Evolutionary conservation across 2,888 invertebrate genomes (phyloP), one percentile per base, ranked within the genome.

Genomic region (Colletes collaris): DNA sequence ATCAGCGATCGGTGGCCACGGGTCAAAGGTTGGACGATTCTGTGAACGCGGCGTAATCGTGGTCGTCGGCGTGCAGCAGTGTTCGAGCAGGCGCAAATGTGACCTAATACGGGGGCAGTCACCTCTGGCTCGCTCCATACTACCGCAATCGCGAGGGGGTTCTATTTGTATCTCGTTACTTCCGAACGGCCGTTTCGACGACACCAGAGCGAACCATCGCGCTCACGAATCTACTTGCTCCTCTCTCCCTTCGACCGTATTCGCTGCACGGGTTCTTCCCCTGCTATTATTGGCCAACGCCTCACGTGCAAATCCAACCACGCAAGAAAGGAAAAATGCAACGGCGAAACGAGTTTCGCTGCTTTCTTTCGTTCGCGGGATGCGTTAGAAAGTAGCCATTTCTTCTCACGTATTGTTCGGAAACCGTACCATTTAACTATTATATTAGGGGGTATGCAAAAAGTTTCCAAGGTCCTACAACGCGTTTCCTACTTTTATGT

Each of bases 61-160:
- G 59, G 27, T 76, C 72, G 68, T 56, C 59, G 67, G 53, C 81
- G 66, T 62, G 72, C 60, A 56, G 66, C 66, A 56, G 81, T 56
- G 46, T 13, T 69, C 69, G 85, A 85, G 82, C 86, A 82, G 89
- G 89, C 89, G 88, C 90, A 89, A 92, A 89, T 90, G 91, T 92
- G 92, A 92, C 92, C 92, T 90, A 92, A 92, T 92, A 91, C 89
- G 90, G 89, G 92, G 92, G 86, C 92, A 92, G 89, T 86, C 84
- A 85, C 80, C 84, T 86, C 80, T 80, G 74, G 74, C 67, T 68
- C 84, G 69, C 60, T 68, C 85, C 81, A 77, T 84, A 85, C 73
- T 76, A 81, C 84, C 84, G 87, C 90, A 87, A 90, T 90, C 88
- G 86, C 87, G 86, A 84, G 85, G 72, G 80, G 83, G 87, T 89